Evolutionary conservation across 2,797 vertebrate genomes (phyloP).

Genomic region (Rhabdomys pumilio): DNA sequence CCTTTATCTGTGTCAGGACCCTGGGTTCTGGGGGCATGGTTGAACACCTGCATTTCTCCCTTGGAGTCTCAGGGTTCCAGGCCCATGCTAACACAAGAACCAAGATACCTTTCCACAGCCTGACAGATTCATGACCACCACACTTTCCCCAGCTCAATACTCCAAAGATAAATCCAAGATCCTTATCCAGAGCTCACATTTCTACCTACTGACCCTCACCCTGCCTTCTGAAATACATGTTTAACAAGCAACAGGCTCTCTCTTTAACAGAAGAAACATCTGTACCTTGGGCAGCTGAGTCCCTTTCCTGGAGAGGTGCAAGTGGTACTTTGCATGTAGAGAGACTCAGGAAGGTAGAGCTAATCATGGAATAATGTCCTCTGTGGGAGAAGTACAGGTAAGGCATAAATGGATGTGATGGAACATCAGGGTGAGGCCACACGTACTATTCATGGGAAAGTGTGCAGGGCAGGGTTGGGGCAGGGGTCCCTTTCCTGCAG

Average conservation of each 20-base stretch:
- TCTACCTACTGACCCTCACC: not conserved
- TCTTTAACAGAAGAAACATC: not conserved
- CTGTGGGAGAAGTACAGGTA: not conserved
- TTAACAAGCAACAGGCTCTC: slow-evolving; percentile 41
- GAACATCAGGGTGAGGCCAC: not conserved
- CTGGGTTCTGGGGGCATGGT: too few species aligned
- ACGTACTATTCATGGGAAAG: not conserved
- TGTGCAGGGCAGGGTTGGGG: rapidly evolving
- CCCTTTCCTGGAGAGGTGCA: not conserved
- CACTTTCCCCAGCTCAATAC: not conserved
- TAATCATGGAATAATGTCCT: not conserved
- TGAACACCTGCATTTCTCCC: too few species aligned
- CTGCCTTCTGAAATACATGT: slow-evolving; percentile 1
- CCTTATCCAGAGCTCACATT: not conserved
- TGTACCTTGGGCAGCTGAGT: slow-evolving; percentile 11
- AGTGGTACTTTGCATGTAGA: not conserved
- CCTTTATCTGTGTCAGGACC: too few species aligned
- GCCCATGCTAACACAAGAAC: too few species aligned
- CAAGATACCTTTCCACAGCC: too few species aligned
- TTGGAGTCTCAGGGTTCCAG: too few species aligned
- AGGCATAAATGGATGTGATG: not conserved
- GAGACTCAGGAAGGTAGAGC: not conserved
- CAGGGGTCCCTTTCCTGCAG: not conserved
- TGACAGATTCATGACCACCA: not conserved
- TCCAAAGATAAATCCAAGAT: slow-evolving; percentile 50